Base-by-base conservation (phyloP, 1,140 invertebrate species). In the Polypedilum pembai region DNA sequence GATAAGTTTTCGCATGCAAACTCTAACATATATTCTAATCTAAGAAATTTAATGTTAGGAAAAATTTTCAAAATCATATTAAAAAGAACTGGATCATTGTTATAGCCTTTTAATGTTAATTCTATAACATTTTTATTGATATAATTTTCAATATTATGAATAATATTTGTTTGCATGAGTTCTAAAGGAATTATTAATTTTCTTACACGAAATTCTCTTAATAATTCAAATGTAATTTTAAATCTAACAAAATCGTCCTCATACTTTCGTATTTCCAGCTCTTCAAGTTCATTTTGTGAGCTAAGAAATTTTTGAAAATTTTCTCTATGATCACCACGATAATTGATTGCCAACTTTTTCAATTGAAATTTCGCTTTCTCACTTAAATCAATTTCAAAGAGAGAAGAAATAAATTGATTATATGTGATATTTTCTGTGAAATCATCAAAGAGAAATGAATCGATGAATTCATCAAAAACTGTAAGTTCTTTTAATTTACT, bases 241-340 rank as follows among this genome's bases (percentile, higher is more conserved):
- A 69, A 69, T 69, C 65, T 69, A 18, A 69, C 65, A 69, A 69
- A 69, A 20, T 69, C 65, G 20, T 69, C 65, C 7, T 69, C 65
- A 20, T 69, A 69, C 17, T 69, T 69, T 69, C 18, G 20, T 10
- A 69, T 18, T 18, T 18, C 65, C 1, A 69, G 17, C 18, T 69
- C 65, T 18, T 69, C 65, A 8, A 69, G 17, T 3, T 69, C 65
- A 69, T 18, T 69, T 20, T 69, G 65, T 21, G 65, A 8, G 5
- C 18, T 18, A 7, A 69, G 20, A 69, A 69, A 69, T 18, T 21
- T 18, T 10, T 18, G 15, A 69, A 69, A 69, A 21, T 69, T 69
- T 18, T 69, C 65, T 10, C 65, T n/a, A 20, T 69, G 65, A 69
- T 69, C 65, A 69, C 65, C 17, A 20, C 65, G 65, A 21, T 18